Base-by-base conservation (phyloP, 2,113 vertebrate species). In the Erpornis zantholeuca region DNA sequence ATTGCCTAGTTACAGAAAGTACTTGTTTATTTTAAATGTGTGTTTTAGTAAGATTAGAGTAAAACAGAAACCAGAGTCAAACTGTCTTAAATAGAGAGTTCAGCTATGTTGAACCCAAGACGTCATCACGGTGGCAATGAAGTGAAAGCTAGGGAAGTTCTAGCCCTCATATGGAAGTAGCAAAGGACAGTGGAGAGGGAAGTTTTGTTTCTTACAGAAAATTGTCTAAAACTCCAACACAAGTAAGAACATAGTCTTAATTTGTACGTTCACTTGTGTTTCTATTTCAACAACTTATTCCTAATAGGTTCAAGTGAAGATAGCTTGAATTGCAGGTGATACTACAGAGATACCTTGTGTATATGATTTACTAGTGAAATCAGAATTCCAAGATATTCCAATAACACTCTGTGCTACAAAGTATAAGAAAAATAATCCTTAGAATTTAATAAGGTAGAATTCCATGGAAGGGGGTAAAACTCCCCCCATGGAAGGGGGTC, bases 111-210 rank as follows among this genome's bases (percentile, higher is more conserved):
- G 40, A 77, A 25, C 12, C 2, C 35, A 59, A 27, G 28, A 15
- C 19, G 6, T 69, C 63, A 19, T 38, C 14, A 36, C 7, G 15
- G 9, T 78, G 47, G 5, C 20, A 65, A 23, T 23, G 15, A 59
- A 64, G 3, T 35, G 17, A 64, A 59, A 61, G 15, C 2, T 8
- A 40, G 2, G 0, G 0, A 66, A 63, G 2, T 52, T 79, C 21
- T 2, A 5, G 2, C 8, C 10, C 1, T 52, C 4, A 16, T 2
- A 11, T 9, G 7, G 25, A 73, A 49, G 29, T 12, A 70, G 12
- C 2, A 21, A 27, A 42, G 7, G 33, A 54, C 4, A 3, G 15
- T 13, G 11, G 7, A 72, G 31, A 53, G 61, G 6, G 5, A 1
- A 15, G 9, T 4, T 45, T 44, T 59, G 6, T 22, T 75, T 71